These are phyloP conservation scores for Zaprionus ghesquierei DNA, from an alignment of 1,140 invertebrate species.

Conservation along the genomic window DNA sequence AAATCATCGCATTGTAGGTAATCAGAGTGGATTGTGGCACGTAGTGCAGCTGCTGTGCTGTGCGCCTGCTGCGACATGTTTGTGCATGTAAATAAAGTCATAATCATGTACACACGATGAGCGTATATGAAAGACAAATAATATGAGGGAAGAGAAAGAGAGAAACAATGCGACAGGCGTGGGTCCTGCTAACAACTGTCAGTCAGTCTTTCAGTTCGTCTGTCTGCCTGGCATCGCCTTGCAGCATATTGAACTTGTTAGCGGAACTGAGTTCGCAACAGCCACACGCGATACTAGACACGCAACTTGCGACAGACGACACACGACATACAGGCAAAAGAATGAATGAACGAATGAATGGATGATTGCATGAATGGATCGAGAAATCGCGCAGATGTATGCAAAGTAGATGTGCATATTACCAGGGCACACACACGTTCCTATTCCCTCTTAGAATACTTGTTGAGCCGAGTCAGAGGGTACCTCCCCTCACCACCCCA, in stretches of 20 bases:
- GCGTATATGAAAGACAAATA: conserved; percentile 53
- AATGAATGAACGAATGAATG: conserved; percentile 43
- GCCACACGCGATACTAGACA: background rate
- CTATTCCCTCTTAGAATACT: conserved; percentile 32
- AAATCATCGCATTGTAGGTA: background rate
- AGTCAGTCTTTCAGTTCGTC: background rate
- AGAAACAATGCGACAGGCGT: conserved; percentile 55
- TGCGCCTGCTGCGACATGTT: background rate
- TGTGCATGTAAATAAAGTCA: background rate
- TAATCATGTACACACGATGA: background rate
- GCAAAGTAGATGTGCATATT: conserved; percentile 60
- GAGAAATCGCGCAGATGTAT: conserved; percentile 55
- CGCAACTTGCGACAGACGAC: conserved; percentile 10
- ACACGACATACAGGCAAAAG: conserved; percentile 38
- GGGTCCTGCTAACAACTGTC: conserved; percentile 16
- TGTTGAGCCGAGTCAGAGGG: conserved; percentile 55
- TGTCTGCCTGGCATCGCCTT: background rate
- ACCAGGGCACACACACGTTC: background rate
- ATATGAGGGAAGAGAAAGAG: conserved; percentile 69
- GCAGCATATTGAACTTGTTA: conserved; percentile 71
- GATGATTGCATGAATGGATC: conserved; percentile 55
- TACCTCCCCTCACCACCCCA: background rate
- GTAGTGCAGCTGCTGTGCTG: background rate
- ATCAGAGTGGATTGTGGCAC: background rate
- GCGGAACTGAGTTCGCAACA: conserved; percentile 46